Evolutionary conservation across 2,888 invertebrate species (phyloP).

Genomic region (Caenorhabditis angaria): DNA sequence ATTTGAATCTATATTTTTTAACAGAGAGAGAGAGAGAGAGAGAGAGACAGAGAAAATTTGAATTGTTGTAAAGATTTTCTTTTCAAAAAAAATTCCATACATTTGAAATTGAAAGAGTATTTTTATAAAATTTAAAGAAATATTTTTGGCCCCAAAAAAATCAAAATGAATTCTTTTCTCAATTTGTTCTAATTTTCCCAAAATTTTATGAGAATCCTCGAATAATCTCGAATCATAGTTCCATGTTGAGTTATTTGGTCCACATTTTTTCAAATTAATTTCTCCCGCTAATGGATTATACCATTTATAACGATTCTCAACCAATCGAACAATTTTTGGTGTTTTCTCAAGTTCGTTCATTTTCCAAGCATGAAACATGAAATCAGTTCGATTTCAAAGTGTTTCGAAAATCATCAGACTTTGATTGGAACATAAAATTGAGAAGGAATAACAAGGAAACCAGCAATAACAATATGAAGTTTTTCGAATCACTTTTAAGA

Average conservation of each 20-base stretch:
- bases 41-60: no score
- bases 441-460: no score
- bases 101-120: no score
- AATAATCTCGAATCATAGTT: constrained; percentile 22
- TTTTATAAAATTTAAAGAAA: no score
- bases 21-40: no score
- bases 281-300: constrained; percentile 33
- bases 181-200: background rate
- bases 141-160: no score
- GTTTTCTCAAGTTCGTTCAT: constrained; percentile 18
- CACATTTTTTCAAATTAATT: constrained; percentile 27
- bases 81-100: no score
- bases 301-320: constrained; percentile 19
- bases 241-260: constrained; percentile 30
- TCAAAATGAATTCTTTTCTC: no score
- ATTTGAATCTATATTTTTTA: no score
- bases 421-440: constrained; percentile 42
- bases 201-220: constrained; percentile 13
- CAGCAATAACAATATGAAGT: no score
- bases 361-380: constrained; percentile 54
- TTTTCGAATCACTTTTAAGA: no score
- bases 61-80: no score
- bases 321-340: constrained; percentile 5
- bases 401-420: constrained; percentile 46
- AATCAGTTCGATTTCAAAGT: constrained; percentile 44